Conservation (phyloP, 2,797 vertebrate species). For the Chiloscyllium punctatum region DNA sequence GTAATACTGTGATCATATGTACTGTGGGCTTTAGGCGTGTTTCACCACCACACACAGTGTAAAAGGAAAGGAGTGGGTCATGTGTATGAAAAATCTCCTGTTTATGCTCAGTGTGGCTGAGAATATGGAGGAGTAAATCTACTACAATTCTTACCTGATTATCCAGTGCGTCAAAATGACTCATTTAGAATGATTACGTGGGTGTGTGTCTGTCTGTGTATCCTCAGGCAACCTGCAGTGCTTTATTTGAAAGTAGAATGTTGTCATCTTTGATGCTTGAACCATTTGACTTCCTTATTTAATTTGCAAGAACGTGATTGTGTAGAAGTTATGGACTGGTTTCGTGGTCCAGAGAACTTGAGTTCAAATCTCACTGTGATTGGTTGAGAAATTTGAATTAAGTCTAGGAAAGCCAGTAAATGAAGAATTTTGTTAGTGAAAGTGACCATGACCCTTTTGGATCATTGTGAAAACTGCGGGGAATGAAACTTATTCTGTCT, state of each 20-base stretch:
- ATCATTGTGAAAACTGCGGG: neutral
- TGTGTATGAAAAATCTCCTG: neutral
- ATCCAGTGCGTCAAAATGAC: neutral
- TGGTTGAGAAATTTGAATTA: neutral
- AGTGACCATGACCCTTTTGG: neutral
- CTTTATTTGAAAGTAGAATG: neutral
- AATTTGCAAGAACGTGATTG: neutral
- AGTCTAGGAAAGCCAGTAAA: neutral
- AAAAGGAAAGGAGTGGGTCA: neutral
- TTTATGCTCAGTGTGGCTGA: neutral
- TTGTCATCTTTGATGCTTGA: neutral
- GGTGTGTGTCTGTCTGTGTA: neutral
- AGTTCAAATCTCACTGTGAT: neutral
- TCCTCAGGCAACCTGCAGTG: neutral
- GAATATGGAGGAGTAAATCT: neutral
- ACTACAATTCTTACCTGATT: neutral
- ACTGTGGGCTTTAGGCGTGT: neutral
- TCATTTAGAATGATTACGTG: neutral
- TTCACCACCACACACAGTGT: neutral
- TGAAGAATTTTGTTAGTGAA: neutral
- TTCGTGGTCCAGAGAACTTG: neutral
- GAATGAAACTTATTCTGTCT: neutral
- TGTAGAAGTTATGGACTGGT: neutral
- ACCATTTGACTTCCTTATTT: neutral
- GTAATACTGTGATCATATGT: neutral